Evolutionary conservation across 2,888 invertebrate genomes (phyloP).

Genomic region (Gortyna flavago): DNA sequence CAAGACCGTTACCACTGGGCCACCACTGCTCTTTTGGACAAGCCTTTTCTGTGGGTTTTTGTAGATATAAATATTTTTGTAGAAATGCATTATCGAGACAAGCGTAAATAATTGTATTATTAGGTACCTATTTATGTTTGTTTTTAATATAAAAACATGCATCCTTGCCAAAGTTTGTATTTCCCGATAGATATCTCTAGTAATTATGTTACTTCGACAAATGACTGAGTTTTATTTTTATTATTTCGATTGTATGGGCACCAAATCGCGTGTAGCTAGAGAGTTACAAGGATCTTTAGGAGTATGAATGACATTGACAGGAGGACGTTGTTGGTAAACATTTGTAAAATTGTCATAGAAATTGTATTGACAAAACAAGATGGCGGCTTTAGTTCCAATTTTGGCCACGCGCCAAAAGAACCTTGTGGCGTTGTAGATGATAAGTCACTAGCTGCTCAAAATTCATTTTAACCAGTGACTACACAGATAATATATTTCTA

Average conservation of each 20-base stretch:
- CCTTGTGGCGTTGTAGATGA: not conserved
- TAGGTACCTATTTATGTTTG: not conserved
- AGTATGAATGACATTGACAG: not conserved
- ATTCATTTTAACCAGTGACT: not conserved
- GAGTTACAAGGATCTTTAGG: not conserved
- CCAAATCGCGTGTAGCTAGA: not conserved
- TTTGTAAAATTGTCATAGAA: not conserved
- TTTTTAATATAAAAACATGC: not conserved
- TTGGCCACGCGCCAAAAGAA: not conserved
- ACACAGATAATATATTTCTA: not conserved
- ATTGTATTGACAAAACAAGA: not conserved
- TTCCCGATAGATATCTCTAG: not conserved
- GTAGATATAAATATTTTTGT: not conserved
- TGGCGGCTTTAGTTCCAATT: not conserved
- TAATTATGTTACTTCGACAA: not conserved
- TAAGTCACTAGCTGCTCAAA: not conserved
- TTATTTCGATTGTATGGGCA: not conserved
- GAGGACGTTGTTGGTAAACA: not conserved
- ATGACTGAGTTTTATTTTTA: not conserved
- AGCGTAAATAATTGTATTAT: not conserved
- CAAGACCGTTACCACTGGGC: no score
- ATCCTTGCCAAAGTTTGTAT: not conserved
- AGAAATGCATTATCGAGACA: not conserved
- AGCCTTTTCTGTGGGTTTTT: not conserved
- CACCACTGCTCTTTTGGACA: no score